Base-by-base conservation (phyloP, 2,888 invertebrate species). In the Cerastoderma edule region DNA sequence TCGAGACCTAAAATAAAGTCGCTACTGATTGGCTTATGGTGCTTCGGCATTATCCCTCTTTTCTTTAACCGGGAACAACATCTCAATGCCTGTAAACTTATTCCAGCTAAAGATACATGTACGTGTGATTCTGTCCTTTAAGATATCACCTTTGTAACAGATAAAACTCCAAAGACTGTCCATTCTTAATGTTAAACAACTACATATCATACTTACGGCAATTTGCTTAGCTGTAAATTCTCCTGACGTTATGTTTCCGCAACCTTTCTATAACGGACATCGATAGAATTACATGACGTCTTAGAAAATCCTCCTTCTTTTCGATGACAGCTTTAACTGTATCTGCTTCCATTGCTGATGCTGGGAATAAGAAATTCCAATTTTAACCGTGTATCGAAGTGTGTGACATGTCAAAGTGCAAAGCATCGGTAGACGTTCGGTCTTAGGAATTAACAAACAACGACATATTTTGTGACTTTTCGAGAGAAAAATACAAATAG, bases 221-320 rank as follows among this genome's bases (percentile, higher is more conserved):
- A 77, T 75, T 53, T 75, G 72, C 22, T 57, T 70, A 19, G 54
- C 39, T 4, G 70, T 65, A 48, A 72, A 70, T 30, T 77, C 70
- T n/a, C 77, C 77, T 27, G 32, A 72, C 75, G 32, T 72, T 67
- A 22, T 50, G 53, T 32, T 81, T 46, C 19, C 50, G 27, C 13
- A 75, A 46, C 27, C 63, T 68, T 5, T 73, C 60, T 27, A 78
- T 64, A 6, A 76, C 74, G 5, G 76, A 57, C 30, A 33, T 64
- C 5, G 75, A 76, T 50, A 82, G 56, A 28, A 75, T 68, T 16
- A 78, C 44, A 30, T 78, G 73, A 44, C 70, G 75, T 48, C 78
- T 67, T 22, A 70, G 69, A 54, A 67, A 80, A 32, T 72, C 77
- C 35, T 72, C 80, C 33, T 69, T 78, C 28, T 66, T 69, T 32